Conservation (phyloP, 2,113 vertebrate genomes). For the Poeciliopsis retropinna region DNA sequence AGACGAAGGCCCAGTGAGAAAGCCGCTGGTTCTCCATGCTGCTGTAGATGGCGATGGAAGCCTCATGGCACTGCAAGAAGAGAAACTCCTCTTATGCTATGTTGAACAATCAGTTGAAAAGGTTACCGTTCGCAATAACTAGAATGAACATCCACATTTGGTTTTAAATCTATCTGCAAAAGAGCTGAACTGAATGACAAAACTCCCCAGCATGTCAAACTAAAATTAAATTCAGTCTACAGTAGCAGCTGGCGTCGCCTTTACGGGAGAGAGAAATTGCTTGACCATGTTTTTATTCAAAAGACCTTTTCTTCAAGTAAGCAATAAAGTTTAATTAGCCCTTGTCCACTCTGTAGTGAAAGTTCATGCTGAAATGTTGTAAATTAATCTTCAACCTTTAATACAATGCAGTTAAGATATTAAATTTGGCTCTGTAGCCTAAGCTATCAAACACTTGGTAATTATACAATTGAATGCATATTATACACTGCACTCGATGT, state of each 20-base stretch:
- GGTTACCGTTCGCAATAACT: too few relatives aligned
- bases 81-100: not conserved
- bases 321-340: not conserved
- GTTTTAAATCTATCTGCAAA: too few relatives aligned
- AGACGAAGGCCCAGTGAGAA: slow-evolving; percentile 88
- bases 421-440: not conserved
- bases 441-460: not conserved
- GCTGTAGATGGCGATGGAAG: slow-evolving; percentile 90
- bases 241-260: not conserved
- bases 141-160: not conserved
- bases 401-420: not conserved
- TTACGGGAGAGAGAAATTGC: not conserved
- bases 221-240: not conserved
- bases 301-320: not conserved
- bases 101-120: not conserved
- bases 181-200: not conserved
- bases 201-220: not conserved
- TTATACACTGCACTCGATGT: not conserved
- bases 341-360: not conserved
- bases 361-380: not conserved
- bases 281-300: not conserved
- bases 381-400: not conserved
- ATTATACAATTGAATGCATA: not conserved
- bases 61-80: slow-evolving; percentile 90
- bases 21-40: slow-evolving; percentile 89